Base-by-base conservation (phyloP, 1,140 invertebrate genomes). In the Aporrectodea caliginosa region DNA sequence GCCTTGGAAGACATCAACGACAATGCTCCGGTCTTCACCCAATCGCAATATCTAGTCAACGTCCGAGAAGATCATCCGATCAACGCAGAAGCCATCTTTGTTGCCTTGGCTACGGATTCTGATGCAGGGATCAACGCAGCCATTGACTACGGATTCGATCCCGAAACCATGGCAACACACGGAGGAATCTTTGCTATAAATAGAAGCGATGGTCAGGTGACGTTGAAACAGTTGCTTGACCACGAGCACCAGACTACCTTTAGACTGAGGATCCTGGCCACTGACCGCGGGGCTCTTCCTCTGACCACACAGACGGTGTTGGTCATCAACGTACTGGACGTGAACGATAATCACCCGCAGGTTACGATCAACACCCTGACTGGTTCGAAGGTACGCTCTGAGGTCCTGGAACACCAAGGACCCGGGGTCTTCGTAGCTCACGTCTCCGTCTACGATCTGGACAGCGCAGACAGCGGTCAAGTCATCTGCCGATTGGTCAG, bases 401-500 rank as follows among this genome's bases (percentile, higher is more conserved):
- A 32, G 1, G 89, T 98, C 12, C 93, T 93, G 81, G 96, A 98
- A 90, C 94, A 93, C 85, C 91, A 92, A 0, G 91, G 93, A 30
- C 90, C 94, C 0, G 91, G 93, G 75, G 93, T 94, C 76, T 88
- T 96, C 72, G 92, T 97, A 0, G 92, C 94, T 0, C 93, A 93
- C 84, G 86, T 98, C 22, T 92, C 92, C 1, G 95, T 96, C 1
- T 91, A 92, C 6, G 96, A 98, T 89, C 93, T 93, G 85, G 96
- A 98, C 89, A 93, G 95, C 87, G 96, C 95, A 6, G 94, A 93
- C 0, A 98, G 98, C 88, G 96, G 95, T 1, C 94, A 93, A 82
- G 92, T 98, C 14, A 93, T 92, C 70, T 81, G 80, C 68, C 29
- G 22, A 22, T 22, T 58, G 43, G 22, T 22, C 6, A 58, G 6